phyloP scores from a whole-genome alignment of 2,888 invertebrate genomes.

The Lycaena phlaeas region DNA sequence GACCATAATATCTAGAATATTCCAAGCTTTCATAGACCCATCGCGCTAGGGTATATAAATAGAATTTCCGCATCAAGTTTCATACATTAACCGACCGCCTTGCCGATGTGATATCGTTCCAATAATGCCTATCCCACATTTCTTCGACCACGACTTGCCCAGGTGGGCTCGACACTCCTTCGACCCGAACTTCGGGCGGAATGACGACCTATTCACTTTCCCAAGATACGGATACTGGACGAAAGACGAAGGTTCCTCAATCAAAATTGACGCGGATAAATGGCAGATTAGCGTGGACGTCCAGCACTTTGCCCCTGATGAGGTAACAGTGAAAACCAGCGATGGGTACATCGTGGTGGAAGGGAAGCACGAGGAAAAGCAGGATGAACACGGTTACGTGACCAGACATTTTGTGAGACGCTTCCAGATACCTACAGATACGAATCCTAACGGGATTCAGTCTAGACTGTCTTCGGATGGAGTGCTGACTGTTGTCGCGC shows the following conservation, averaged over 20 bases:
- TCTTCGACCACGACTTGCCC: slow-evolving; percentile 45
- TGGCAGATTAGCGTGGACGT: slow-evolving; percentile 83
- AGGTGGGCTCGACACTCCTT: slow-evolving; percentile 51
- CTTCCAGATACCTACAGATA: slow-evolving; percentile 80
- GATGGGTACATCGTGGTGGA: slow-evolving; percentile 80
- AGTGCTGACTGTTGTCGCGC: slow-evolving; percentile 68
- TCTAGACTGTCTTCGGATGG: background rate
- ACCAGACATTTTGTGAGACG: slow-evolving; percentile 82
- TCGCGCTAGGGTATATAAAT: slow-evolving; percentile 28
- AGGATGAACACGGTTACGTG: slow-evolving; percentile 82
- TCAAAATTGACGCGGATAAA: slow-evolving; percentile 66
- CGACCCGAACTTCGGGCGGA: slow-evolving; percentile 56
- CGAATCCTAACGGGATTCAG: slow-evolving; percentile 41
- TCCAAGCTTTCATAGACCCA: slow-evolving; percentile 22
- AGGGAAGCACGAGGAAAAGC: slow-evolving; percentile 85
- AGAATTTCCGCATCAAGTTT: slow-evolving; percentile 16
- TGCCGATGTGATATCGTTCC: slow-evolving; percentile 9
- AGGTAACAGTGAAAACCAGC: slow-evolving; percentile 82
- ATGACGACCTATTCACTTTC: slow-evolving; percentile 52
- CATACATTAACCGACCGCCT: slow-evolving; percentile 25
- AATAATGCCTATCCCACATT: slow-evolving; percentile 44
- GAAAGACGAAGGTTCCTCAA: slow-evolving; percentile 54
- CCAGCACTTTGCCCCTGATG: slow-evolving; percentile 82
- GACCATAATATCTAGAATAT: slow-evolving; percentile 29
- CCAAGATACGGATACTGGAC: slow-evolving; percentile 42